Conservation (phyloP, 2,113 vertebrate species). For the Anolis sagrei region DNA sequence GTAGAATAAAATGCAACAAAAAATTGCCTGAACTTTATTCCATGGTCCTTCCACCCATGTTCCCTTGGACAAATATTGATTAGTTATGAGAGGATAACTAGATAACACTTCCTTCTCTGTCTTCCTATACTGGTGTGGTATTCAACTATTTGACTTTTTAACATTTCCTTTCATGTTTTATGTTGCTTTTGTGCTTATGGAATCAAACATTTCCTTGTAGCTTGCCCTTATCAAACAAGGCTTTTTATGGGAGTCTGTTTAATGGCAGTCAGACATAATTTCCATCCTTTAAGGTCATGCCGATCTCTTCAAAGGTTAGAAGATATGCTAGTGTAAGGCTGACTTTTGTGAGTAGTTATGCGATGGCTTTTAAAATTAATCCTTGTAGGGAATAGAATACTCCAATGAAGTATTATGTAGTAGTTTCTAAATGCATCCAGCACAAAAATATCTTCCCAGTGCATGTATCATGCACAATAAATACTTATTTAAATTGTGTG, state of each 20-base stretch:
- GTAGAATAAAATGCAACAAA: background rate
- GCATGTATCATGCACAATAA: background rate
- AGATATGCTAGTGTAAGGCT: slow-evolving; percentile 46
- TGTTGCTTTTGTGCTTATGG: slow-evolving; percentile 40
- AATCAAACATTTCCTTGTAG: slow-evolving; percentile 45
- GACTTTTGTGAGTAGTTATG: slow-evolving; percentile 51
- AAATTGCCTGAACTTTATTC: background rate
- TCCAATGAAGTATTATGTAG: slow-evolving; percentile 41
- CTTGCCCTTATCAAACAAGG: slow-evolving; percentile 51
- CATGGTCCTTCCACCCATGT: background rate
- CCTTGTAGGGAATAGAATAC: slow-evolving; percentile 38
- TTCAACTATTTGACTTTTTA: slow-evolving; percentile 14
- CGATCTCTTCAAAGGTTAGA: slow-evolving; percentile 71
- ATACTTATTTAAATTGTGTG: background rate
- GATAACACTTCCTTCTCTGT: background rate
- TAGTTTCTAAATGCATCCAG: slow-evolving; percentile 39
- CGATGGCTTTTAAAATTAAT: slow-evolving; percentile 54
- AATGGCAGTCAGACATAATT: slow-evolving; percentile 61
- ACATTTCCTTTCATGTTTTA: slow-evolving; percentile 37
- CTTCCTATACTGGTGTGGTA: background rate
- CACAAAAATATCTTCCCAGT: slow-evolving; percentile 26
- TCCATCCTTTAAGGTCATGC: slow-evolving; percentile 61
- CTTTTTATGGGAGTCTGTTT: slow-evolving; percentile 48
- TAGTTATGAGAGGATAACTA: background rate
- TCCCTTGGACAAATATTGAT: slow-evolving; percentile 6